Percentiles rank a stretch among this genome's conserved stretches.
Evolutionary conservation across 1,140 invertebrate species (phyloP).

Genomic region (Chelonus insularis): DNA sequence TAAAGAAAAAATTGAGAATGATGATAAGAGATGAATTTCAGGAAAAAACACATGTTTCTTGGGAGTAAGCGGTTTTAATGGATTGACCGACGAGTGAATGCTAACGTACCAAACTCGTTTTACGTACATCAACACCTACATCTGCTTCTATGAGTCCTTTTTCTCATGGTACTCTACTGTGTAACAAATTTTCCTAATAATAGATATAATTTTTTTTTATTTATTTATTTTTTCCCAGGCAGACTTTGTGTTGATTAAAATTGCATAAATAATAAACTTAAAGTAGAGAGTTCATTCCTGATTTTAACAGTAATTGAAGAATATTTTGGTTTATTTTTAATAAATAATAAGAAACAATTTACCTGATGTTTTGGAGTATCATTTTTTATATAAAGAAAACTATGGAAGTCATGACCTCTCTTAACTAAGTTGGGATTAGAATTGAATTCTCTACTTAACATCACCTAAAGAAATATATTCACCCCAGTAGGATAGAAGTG

Average conservation of each 20-base stretch:
- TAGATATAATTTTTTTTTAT: background rate
- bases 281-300: too few species aligned
- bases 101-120: conserved; percentile 11
- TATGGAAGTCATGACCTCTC: too few species aligned
- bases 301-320: background rate
- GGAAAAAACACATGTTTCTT: background rate
- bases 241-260: too few species aligned
- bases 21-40: background rate
- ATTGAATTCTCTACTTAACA: too few species aligned
- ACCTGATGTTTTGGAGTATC: too few species aligned
- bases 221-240: background rate
- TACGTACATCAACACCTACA: conserved; percentile 19
- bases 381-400: too few species aligned
- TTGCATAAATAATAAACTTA: too few species aligned
- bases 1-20: background rate
- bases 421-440: too few species aligned
- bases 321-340: too few species aligned
- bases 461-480: too few species aligned
- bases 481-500: too few species aligned
- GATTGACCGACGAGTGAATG: conserved; percentile 14
- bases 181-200: background rate
- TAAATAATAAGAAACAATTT: too few species aligned
- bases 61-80: conserved; percentile 14
- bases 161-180: background rate
- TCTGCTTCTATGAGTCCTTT: background rate